A percentile compares a stretch with the other conserved stretches of the same genome.
phyloP scores from a whole-genome alignment of 2,113 vertebrate species.

The Esox niger region DNA sequence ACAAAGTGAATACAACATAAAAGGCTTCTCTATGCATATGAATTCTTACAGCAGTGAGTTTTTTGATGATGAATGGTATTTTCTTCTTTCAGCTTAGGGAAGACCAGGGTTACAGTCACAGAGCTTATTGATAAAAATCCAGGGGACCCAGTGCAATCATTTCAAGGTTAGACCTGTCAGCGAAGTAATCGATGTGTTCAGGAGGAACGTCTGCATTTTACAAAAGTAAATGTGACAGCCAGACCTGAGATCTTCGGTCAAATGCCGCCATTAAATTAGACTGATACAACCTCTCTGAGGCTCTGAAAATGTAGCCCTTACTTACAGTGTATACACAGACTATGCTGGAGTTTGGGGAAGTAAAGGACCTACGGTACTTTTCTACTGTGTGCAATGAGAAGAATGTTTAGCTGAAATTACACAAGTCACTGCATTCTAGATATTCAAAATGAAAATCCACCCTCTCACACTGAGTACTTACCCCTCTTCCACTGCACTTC shows the following conservation, averaged over 20 bases:
- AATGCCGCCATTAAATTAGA: constrained; percentile 48
- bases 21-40: constrained; percentile 30
- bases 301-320: constrained; percentile 48
- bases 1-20: constrained; percentile 50
- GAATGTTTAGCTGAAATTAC: too few species aligned
- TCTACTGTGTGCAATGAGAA: too few species aligned
- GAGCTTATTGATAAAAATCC: too few species aligned
- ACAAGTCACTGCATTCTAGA: too few species aligned
- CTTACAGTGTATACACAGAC: constrained; percentile 18
- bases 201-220: too few species aligned
- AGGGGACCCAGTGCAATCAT: too few species aligned
- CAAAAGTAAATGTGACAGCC: too few species aligned
- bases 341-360: constrained; percentile 17
- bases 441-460: neutral
- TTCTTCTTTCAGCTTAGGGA: too few species aligned
- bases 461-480: constrained; percentile 67
- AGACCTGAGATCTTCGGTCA: too few species aligned
- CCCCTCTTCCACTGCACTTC: constrained; percentile 88
- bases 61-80: constrained; percentile 52
- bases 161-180: too few species aligned
- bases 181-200: too few species aligned
- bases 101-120: too few species aligned
- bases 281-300: constrained; percentile 46
- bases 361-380: neutral
- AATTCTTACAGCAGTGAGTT: constrained; percentile 25